Percentiles rank a stretch among this genome's conserved stretches.
These are phyloP conservation scores for Coremacera marginata DNA, from an alignment of 2,888 invertebrate genomes.

Conservation along the genomic window DNA sequence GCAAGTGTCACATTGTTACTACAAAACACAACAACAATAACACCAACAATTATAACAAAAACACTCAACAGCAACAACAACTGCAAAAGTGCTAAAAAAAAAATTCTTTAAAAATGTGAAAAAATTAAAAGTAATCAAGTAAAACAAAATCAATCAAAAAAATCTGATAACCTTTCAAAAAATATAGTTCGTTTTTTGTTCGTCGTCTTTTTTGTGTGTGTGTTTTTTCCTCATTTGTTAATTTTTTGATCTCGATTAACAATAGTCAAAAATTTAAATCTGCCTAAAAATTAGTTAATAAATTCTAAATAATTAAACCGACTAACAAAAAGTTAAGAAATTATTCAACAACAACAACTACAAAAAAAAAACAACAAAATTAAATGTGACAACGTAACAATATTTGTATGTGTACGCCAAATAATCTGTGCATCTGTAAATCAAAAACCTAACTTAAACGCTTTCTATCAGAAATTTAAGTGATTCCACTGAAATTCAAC, in stretches of 20 bases:
- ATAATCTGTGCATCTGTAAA: neutral
- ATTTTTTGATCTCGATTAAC: neutral
- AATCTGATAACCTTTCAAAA: neutral
- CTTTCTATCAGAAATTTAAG: neutral
- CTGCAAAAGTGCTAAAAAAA: neutral
- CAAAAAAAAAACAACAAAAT: neutral
- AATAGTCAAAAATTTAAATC: too few species aligned
- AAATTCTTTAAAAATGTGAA: conserved; percentile 44
- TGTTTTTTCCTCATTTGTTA: neutral
- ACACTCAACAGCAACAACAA: conserved; percentile 29
- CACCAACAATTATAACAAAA: conserved; percentile 24
- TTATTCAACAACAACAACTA: neutral
- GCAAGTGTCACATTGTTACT: conserved; percentile 13
- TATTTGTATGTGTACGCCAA: conserved; percentile 16
- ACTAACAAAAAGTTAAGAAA: too few species aligned
- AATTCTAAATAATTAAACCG: too few species aligned
- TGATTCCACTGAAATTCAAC: neutral
- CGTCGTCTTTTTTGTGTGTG: neutral
- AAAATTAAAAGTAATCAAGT: neutral
- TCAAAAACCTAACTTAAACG: neutral
- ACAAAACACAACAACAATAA: conserved; percentile 1
- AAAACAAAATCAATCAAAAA: neutral
- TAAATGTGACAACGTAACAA: neutral
- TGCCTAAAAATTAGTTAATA: too few species aligned
- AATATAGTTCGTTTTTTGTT: neutral